phyloP scores from a whole-genome alignment of 2,888 invertebrate species.

The Camponotus fellah region DNA sequence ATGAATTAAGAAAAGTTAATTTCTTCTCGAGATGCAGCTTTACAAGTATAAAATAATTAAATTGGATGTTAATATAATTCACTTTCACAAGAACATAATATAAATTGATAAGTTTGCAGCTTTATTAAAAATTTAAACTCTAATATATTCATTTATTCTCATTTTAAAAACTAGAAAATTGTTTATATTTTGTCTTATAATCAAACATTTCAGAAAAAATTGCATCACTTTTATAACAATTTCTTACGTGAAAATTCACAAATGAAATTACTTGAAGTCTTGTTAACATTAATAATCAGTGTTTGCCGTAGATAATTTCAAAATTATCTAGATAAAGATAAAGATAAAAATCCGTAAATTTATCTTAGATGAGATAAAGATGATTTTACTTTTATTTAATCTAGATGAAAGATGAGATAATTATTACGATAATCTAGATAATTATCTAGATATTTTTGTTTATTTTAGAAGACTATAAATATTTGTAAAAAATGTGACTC shows the following conservation, averaged over 20 bases:
- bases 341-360: no score
- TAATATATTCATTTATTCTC: not conserved
- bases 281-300: not conserved
- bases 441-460: no score
- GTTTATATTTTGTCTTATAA: not conserved
- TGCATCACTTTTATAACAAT: not conserved
- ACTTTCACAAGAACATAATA: not conserved
- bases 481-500: no score
- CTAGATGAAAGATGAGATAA: no score
- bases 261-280: not conserved
- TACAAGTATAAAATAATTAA: not conserved
- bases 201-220: not conserved
- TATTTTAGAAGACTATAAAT: no score
- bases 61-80: not conserved
- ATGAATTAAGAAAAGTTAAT: conserved; percentile 20
- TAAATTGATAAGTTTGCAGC: not conserved
- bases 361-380: no score
- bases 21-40: conserved; percentile 3
- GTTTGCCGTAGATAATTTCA: no score
- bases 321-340: no score
- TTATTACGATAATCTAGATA: no score
- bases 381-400: no score
- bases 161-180: not conserved
- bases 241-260: not conserved
- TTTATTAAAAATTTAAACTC: not conserved